Base-by-base conservation (phyloP, 2,888 invertebrate genomes). In the Formica aserva region DNA sequence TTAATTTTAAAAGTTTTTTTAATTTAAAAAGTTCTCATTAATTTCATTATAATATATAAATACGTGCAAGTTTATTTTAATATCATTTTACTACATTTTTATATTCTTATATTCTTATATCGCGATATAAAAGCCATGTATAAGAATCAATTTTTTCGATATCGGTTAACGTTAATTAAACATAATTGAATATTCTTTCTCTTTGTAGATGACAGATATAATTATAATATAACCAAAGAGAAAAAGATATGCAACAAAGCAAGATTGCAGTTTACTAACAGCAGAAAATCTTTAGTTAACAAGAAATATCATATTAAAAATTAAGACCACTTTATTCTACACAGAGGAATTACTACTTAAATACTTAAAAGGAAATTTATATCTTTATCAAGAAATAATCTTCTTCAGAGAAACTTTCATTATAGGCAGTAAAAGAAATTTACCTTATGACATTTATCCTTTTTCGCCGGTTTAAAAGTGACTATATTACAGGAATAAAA, bases 141-240 rank as follows among this genome's bases (percentile, higher is more conserved):
- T 9, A 38, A 75, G 9, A 75, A 15, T 22, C 32, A 63, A 32
- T 65, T 48, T 18, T 9, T 18, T 65, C 45, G 11, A 62, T 41
- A 11, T 45, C n/a, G 26, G 8, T 62, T 65, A 62, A 63, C n/a
- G 45, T 22, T 75, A 45, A 75, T 75, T 75, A 32, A 75, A 74
- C 29, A 1, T 41, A 41, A 75, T 26, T 45, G 15, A 57, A 75
- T 32, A 32, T 76, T 26, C 18, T n/a, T 52, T 26, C 13, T 35
- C 5, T 52, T 76, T 38, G 35, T 18, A 52, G 2, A 66, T 66
- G 13, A n/a, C 18, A 55, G n/a, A 29, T 15, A 77, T 52, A 38
- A 69, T 38, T 77, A 26, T 11, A 48, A 26, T 65, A n/a, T 45
- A 1, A 66, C 48, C 2, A 38, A 55, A 66, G 26, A 48, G 22